Evolutionary conservation across 2,113 vertebrate genomes (phyloP), one percentile per base, ranked within the genome.

Genomic region (Petrocephalus zakoni): DNA sequence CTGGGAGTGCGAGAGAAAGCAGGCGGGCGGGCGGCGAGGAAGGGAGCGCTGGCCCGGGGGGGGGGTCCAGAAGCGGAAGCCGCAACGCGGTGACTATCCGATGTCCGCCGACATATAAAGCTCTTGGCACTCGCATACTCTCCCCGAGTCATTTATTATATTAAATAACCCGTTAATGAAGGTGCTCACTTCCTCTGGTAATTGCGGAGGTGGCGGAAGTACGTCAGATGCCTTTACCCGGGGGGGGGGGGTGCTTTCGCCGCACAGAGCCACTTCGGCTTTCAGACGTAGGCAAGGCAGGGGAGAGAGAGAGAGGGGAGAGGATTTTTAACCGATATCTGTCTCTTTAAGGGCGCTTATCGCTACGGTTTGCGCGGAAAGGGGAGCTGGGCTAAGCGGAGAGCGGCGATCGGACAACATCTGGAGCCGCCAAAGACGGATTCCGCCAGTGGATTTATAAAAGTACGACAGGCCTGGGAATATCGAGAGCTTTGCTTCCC

Each of bases 211-310:
- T 89, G 92, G 90, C 92, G 94, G 94, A 94, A 94, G 92, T 94
- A 91, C 94, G 94, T 94, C 94, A 94, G 91, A 93, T 94, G 92
- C 93, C 93, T 93, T 92, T 53, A 92, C 92, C 93, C 58, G 89
- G 61, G 58, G 58, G 53, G 53, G 64, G 68, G 68, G 68, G 13
- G 72, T 8, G 87, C 88, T 85, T 87, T 88, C 90, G 87, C 91
- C 89, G 90, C 90, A 89, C 91, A 88, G 89, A 92, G 89, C 90
- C 53, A 25, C 64, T 72, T 88, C 90, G 90, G 72, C 88, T 91
- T 56, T 90, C 82, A 90, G 90, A 86, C 68, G 82, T 88, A 89
- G 90, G 87, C 89, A 90, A 88, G 61, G 83, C 51, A 56, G 88
- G 25, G 29, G 64, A 55, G 42, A 3, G 42, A 78, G 25, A 17